phyloP scores from a whole-genome alignment of 2,113 vertebrate genomes.

The Oryzias melastigma region DNA sequence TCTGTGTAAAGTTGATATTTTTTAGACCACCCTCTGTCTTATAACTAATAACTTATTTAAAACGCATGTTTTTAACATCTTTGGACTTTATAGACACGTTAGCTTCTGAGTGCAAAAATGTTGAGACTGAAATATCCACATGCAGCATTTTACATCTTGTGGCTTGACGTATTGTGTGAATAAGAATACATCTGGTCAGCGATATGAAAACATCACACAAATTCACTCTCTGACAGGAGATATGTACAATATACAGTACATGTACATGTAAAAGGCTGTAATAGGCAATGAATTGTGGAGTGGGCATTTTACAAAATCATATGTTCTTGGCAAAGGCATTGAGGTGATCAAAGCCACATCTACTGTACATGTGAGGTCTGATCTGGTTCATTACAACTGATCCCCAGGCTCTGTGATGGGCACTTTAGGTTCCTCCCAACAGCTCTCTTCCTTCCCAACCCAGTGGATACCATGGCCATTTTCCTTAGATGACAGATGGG shows the following conservation, averaged over 20 bases:
- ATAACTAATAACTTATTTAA: conserved; percentile 6
- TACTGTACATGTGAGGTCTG: conserved; percentile 62
- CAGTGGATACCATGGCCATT: conserved; percentile 85
- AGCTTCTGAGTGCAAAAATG: conserved; percentile 40
- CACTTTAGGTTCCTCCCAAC: conserved; percentile 74
- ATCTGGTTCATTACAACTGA: conserved; percentile 56
- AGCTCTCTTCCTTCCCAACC: conserved; percentile 85
- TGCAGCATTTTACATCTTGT: conserved; percentile 55
- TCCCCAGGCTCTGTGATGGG: conserved; percentile 63
- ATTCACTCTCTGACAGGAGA: conserved; percentile 41
- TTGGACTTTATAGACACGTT: conserved; percentile 6
- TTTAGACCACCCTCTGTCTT: conserved; percentile 5
- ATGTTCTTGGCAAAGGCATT: conserved; percentile 69
- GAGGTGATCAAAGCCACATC: conserved; percentile 74
- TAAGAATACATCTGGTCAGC: conserved; percentile 28
- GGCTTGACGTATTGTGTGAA: conserved; percentile 37
- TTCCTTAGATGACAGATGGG: conserved; percentile 68
- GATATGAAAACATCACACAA: conserved; percentile 26
- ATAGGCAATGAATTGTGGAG: conserved; percentile 57
- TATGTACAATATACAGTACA: conserved; percentile 59
- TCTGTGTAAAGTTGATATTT: not conserved
- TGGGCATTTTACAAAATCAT: conserved; percentile 41
- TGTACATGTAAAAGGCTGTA: conserved; percentile 68
- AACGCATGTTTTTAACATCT: conserved; percentile 15
- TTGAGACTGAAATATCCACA: conserved; percentile 48